Evolutionary conservation across 2,888 invertebrate genomes (phyloP).

Genomic region (Pseudanteris insignis): DNA sequence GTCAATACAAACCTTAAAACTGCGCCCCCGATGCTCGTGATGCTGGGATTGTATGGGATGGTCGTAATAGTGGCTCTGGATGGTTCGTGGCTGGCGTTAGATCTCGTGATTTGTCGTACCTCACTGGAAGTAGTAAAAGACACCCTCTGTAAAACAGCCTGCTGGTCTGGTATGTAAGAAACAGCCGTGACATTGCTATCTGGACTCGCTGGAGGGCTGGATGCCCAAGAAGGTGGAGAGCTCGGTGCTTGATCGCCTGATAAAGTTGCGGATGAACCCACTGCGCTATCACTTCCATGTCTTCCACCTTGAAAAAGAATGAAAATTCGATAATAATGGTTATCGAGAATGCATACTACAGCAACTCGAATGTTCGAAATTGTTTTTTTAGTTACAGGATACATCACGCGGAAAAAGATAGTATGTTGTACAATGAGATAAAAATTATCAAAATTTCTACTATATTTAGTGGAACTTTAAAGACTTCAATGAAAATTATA

Average conservation of each 20-base stretch:
- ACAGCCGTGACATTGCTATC: conserved; percentile 69
- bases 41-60: conserved; percentile 68
- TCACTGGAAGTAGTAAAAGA: conserved; percentile 73
- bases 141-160: conserved; percentile 69
- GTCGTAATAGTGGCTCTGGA: conserved; percentile 53
- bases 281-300: conserved; percentile 71
- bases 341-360: too few species aligned
- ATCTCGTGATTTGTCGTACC: conserved; percentile 66
- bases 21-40: conserved; percentile 74
- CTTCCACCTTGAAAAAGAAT: conserved; percentile 65
- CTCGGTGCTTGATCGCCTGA: conserved; percentile 69
- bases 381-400: too few species aligned
- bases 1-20: conserved; percentile 68
- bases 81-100: conserved; percentile 54
- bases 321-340: too few species aligned
- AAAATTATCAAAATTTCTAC: too few species aligned
- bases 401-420: too few species aligned
- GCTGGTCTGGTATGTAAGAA: conserved; percentile 69
- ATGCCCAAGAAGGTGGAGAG: conserved; percentile 71
- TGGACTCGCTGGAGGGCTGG: conserved; percentile 71
- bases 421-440: too few species aligned
- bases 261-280: conserved; percentile 72
- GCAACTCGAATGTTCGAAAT: too few species aligned
- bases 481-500: too few species aligned
- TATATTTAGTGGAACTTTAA: too few species aligned